These are phyloP conservation scores for Oryzias celebensis DNA, from an alignment of 2,113 vertebrate genomes.

Conservation along the genomic window DNA sequence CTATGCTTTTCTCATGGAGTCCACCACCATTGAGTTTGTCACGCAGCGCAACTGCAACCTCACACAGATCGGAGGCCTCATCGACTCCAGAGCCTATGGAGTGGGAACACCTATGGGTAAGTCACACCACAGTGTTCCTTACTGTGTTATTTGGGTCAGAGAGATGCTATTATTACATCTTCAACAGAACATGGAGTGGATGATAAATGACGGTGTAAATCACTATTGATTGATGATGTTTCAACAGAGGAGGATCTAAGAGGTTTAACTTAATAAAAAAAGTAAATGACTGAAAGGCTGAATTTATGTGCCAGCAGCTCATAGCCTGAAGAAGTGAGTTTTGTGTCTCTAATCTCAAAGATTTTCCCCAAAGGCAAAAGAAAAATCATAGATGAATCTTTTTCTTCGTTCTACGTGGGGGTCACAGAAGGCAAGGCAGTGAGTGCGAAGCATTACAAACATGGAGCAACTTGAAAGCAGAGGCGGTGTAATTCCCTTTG, in stretches of 20 bases:
- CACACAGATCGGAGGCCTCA: slow-evolving; percentile 95
- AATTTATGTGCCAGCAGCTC: slow-evolving; percentile 39
- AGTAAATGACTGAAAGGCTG: slow-evolving; percentile 41
- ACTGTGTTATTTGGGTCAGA: neutral
- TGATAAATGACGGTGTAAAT: slow-evolving; percentile 40
- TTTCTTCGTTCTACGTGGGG: slow-evolving; percentile 32
- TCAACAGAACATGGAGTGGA: neutral
- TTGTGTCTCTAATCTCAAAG: slow-evolving; percentile 14
- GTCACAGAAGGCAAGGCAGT: slow-evolving; percentile 10
- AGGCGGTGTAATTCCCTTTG: slow-evolving; percentile 25
- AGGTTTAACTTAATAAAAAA: slow-evolving; percentile 48
- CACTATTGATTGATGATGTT: slow-evolving; percentile 59
- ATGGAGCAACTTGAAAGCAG: slow-evolving; percentile 18
- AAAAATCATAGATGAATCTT: slow-evolving; percentile 15
- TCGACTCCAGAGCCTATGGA: slow-evolving; percentile 97
- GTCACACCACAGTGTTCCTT: slow-evolving; percentile 14
- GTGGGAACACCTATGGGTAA: slow-evolving; percentile 98
- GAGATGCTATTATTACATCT: too few species aligned
- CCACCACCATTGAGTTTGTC: slow-evolving; percentile 96
- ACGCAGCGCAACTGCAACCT: slow-evolving; percentile 98
- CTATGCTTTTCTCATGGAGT: slow-evolving; percentile 98
- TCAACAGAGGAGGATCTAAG: slow-evolving; percentile 36
- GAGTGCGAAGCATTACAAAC: slow-evolving; percentile 9
- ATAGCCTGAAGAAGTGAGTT: neutral
- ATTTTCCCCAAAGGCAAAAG: slow-evolving; percentile 25